A percentile compares a stretch with the other conserved stretches of the same genome.
Evolutionary conservation across 1,140 invertebrate genomes (phyloP).

Genomic region (Ceratina japonica): DNA sequence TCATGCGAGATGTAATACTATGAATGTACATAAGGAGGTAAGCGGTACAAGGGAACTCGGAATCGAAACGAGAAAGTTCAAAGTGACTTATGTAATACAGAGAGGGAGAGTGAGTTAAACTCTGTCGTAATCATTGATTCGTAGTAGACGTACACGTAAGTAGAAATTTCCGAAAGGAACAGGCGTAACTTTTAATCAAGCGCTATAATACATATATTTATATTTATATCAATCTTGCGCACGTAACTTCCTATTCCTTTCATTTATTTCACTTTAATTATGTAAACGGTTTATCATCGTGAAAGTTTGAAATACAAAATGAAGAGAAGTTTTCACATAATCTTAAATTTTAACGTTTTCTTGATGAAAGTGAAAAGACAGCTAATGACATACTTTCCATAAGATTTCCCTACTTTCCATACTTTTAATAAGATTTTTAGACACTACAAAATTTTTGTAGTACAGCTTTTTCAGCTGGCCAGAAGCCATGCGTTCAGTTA

Average conservation of each 20-base stretch:
- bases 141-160: constrained; percentile 28
- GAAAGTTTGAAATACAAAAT: background rate
- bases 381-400: too few species aligned
- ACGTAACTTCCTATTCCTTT: background rate
- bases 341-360: background rate
- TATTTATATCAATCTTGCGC: background rate
- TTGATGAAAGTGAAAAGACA: background rate
- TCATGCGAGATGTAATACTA: too few species aligned
- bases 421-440: too few species aligned
- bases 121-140: constrained; percentile 39
- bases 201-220: background rate
- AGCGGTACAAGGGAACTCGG: constrained; percentile 20
- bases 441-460: too few species aligned
- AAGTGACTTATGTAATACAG: constrained; percentile 68
- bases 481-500: too few species aligned
- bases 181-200: background rate
- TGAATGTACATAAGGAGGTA: too few species aligned
- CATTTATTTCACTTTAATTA: background rate
- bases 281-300: background rate
- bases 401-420: too few species aligned
- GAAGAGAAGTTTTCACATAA: background rate
- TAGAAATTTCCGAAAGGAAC: constrained; percentile 19
- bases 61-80: constrained; percentile 74
- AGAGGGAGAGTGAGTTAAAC: constrained; percentile 66
- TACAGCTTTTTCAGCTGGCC: too few species aligned